These are phyloP conservation scores for Heliconius congener DNA, from an alignment of 1,140 invertebrate genomes.

Conservation along the genomic window DNA sequence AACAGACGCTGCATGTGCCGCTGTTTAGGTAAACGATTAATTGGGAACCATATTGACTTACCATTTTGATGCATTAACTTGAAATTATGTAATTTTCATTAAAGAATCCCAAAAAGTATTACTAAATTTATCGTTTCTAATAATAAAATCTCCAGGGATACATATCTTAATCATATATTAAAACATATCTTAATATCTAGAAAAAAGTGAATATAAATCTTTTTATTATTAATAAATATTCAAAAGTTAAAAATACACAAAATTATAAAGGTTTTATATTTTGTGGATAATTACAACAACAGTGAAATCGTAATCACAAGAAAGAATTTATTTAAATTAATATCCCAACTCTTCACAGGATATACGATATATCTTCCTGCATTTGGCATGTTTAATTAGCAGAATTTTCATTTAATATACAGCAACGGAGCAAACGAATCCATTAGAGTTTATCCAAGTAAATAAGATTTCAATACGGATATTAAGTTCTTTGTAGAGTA, in stretches of 20 bases:
- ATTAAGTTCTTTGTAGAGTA: neutral
- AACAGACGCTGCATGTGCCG: no score
- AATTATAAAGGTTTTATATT: neutral
- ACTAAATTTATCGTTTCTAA: no score
- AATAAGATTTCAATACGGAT: slow-evolving; percentile 2
- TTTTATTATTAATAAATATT: no score
- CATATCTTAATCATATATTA: no score
- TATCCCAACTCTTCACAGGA: neutral
- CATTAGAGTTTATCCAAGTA: slow-evolving; percentile 15
- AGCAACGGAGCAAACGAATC: neutral
- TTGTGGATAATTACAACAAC: neutral
- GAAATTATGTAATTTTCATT: no score
- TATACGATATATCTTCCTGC: slow-evolving; percentile 6
- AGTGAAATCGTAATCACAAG: neutral
- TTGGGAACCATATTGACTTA: no score
- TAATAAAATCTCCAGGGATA: no score
- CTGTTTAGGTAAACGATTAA: no score
- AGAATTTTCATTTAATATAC: slow-evolving; percentile 14
- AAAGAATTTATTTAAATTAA: neutral
- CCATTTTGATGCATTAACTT: no score
- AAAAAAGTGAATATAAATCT: no score
- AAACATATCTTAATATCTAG: no score
- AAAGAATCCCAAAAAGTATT: no score
- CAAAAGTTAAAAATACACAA: neutral
- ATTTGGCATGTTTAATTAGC: slow-evolving; percentile 12